These are phyloP conservation scores for Atherix ibis DNA, from an alignment of 2,888 invertebrate genomes.

Conservation along the genomic window DNA sequence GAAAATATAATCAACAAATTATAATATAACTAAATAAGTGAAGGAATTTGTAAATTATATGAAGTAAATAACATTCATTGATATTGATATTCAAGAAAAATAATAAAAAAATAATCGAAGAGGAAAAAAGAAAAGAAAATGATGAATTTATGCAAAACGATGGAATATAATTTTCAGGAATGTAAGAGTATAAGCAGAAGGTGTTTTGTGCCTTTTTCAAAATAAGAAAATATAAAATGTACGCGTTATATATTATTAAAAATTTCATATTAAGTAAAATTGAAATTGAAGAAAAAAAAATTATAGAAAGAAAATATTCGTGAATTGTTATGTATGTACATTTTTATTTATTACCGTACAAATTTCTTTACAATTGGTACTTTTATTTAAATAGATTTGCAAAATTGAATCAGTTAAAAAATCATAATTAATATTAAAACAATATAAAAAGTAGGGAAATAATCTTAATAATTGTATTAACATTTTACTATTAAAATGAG, in stretches of 20 bases:
- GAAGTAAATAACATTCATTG: background rate
- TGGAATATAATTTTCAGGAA: background rate
- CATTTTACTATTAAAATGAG: too few relatives aligned
- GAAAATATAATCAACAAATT: too few relatives aligned
- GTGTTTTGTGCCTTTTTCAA: constrained; percentile 18
- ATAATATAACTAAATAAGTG: background rate
- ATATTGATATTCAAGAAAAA: constrained; percentile 1
- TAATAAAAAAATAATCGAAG: background rate
- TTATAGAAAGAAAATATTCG: background rate
- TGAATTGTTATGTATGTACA: too few relatives aligned
- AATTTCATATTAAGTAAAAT: background rate
- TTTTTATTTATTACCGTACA: too few relatives aligned
- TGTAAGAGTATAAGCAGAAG: constrained; percentile 10
- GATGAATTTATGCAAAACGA: background rate
- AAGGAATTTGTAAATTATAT: constrained; percentile 1
- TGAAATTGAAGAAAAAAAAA: background rate
- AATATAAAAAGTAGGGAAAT: too few relatives aligned
- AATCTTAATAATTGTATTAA: too few relatives aligned
- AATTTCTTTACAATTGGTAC: too few relatives aligned
- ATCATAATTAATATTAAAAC: too few relatives aligned
- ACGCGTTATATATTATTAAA: background rate
- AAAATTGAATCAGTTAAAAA: too few relatives aligned
- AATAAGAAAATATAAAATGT: constrained; percentile 6
- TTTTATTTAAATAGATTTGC: too few relatives aligned
- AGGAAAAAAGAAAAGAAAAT: background rate